phyloP scores from a whole-genome alignment of 92 coral and sea anemone genomes.

The Virgularia gustaviana region DNA sequence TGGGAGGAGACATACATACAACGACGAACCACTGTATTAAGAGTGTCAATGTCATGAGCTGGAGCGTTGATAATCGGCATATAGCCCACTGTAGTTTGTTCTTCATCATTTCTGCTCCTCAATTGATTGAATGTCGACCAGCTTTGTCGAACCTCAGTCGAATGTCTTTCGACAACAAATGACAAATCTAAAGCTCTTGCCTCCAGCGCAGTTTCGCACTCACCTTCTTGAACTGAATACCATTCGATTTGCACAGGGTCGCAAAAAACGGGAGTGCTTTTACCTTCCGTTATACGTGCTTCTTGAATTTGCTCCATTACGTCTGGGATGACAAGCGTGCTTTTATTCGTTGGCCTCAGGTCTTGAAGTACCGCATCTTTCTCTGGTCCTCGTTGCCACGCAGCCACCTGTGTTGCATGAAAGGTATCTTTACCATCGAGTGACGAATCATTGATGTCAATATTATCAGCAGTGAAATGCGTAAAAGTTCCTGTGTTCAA shows the following conservation, averaged over 20 bases:
- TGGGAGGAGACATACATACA: neutral
- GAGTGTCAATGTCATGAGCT: neutral
- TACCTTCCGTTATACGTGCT: no score
- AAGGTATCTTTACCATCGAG: slow-evolving; percentile 6
- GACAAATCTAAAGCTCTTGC: slow-evolving; percentile 10
- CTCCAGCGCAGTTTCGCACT: neutral
- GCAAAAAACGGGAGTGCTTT: neutral
- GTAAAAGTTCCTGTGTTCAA: slow-evolving; percentile 19
- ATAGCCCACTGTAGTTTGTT: slow-evolving; percentile 17
- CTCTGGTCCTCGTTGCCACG: neutral
- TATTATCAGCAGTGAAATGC: slow-evolving; percentile 21
- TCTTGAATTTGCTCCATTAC: neutral
- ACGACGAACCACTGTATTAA: neutral
- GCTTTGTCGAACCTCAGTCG: neutral
- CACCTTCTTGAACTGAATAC: slow-evolving; percentile 13
- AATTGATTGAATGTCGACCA: slow-evolving; percentile 33
- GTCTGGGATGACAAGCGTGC: neutral
- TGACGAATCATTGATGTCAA: neutral
- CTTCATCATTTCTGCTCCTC: slow-evolving; percentile 10
- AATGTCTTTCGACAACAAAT: slow-evolving; percentile 4
- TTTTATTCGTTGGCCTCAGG: neutral
- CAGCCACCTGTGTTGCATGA: slow-evolving; percentile 44
- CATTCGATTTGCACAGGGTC: slow-evolving; percentile 1
- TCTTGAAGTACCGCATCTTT: neutral
- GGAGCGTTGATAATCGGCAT: neutral